Conservation (phyloP, 2,113 vertebrate species). For the Scytalopus superciliaris region DNA sequence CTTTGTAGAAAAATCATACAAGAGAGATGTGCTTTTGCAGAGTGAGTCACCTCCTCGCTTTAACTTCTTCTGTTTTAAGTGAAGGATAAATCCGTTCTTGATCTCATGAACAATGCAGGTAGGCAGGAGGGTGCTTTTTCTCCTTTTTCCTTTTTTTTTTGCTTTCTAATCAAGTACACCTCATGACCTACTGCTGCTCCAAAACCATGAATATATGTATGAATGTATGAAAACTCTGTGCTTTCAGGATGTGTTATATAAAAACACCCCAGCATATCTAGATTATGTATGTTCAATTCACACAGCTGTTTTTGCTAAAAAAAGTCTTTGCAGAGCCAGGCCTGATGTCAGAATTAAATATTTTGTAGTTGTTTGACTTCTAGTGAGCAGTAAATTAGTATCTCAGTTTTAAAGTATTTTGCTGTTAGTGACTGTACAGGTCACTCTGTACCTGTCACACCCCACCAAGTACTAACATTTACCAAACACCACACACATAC, state of each 20-base stretch:
- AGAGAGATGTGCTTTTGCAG: conserved; percentile 33
- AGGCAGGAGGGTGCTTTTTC: not conserved
- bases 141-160: not conserved
- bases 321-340: not conserved
- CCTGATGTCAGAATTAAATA: not conserved
- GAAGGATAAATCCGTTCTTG: conserved; percentile 5
- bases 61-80: not conserved
- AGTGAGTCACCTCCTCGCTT: conserved; percentile 57
- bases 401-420: not conserved
- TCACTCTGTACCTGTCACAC: conserved; percentile 37
- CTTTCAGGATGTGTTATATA: conserved; percentile 30
- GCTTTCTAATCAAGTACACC: not conserved
- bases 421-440: not conserved
- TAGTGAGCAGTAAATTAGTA: not conserved
- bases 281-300: not conserved
- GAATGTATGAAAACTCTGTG: not conserved
- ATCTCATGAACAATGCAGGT: conserved; percentile 43
- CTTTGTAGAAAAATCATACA: conserved; percentile 27
- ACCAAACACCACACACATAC: not conserved
- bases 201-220: conserved; percentile 36
- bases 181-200: conserved; percentile 35
- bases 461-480: not conserved
- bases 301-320: conserved; percentile 23
- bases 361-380: conserved; percentile 1
- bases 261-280: conserved; percentile 26